phyloP scores from a whole-genome alignment of 2,797 vertebrate species.

The Hypotaenidia okinawae region DNA sequence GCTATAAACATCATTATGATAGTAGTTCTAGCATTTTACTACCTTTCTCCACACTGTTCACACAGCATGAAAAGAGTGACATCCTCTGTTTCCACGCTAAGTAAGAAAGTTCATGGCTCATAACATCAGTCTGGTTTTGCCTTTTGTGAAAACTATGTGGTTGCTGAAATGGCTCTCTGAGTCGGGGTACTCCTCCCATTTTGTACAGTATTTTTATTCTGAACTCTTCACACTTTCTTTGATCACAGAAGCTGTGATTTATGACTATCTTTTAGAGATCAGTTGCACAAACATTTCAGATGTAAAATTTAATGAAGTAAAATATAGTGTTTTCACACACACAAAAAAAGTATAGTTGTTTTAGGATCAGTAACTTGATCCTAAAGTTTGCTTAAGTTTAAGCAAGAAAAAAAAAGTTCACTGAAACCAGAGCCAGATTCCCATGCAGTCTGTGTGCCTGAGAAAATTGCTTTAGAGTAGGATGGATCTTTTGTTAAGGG shows the following conservation, averaged over 20 bases:
- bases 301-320: conserved; percentile 13
- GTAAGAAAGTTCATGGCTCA: not conserved
- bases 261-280: not conserved
- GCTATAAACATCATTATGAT: not conserved
- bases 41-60: not conserved
- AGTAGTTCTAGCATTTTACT: not conserved
- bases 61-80: not conserved
- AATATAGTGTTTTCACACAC: conserved; percentile 18
- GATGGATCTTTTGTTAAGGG: not conserved
- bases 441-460: not conserved
- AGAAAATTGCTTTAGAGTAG: not conserved
- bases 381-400: conserved; percentile 14
- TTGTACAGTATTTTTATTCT: conserved; percentile 8
- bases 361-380: conserved; percentile 31
- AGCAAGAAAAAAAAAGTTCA: not conserved
- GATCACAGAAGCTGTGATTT: not conserved
- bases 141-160: not conserved
- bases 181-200: not conserved
- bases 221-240: not conserved
- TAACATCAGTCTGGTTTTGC: not conserved
- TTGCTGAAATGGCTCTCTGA: not conserved
- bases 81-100: not conserved
- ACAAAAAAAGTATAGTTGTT: not conserved
- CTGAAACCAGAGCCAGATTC: not conserved
- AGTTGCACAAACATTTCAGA: not conserved